These are phyloP conservation scores for Machimus atricapillus DNA, from an alignment of 2,888 invertebrate genomes.

Conservation along the genomic window DNA sequence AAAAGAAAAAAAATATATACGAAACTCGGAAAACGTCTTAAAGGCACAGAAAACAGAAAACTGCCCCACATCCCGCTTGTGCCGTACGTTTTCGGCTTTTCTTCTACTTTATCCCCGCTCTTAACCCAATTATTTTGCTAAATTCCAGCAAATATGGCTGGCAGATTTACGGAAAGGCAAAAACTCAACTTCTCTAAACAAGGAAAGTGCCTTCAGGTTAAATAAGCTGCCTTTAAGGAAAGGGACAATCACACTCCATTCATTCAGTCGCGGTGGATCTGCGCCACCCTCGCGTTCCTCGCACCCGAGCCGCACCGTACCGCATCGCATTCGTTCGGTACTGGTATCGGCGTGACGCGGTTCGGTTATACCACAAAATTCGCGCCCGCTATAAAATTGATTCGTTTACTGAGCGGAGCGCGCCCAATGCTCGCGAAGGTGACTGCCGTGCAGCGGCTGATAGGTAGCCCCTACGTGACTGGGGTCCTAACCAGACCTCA, in stretches of 20 bases:
- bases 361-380: neutral
- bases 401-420: neutral
- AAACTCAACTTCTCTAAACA: neutral
- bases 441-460: neutral
- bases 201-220: neutral
- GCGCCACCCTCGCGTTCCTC: neutral
- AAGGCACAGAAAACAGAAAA: neutral
- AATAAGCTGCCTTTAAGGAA: neutral
- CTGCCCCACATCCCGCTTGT: neutral
- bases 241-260: neutral
- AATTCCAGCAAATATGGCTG: neutral
- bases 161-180: neutral
- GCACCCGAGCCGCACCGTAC: neutral
- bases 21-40: neutral
- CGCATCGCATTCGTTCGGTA: neutral
- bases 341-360: neutral
- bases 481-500: neutral
- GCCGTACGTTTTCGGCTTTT: neutral
- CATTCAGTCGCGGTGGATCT: neutral
- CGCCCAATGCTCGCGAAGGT: neutral
- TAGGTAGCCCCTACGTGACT: constrained; percentile 11
- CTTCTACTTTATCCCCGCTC: neutral
- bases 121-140: neutral
- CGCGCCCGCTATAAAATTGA: neutral
- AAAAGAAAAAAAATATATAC: neutral